A percentile compares a stretch with the other conserved stretches of the same genome.
Conservation (phyloP, 2,888 invertebrate species). For the Choristoneura rosaceana region DNA sequence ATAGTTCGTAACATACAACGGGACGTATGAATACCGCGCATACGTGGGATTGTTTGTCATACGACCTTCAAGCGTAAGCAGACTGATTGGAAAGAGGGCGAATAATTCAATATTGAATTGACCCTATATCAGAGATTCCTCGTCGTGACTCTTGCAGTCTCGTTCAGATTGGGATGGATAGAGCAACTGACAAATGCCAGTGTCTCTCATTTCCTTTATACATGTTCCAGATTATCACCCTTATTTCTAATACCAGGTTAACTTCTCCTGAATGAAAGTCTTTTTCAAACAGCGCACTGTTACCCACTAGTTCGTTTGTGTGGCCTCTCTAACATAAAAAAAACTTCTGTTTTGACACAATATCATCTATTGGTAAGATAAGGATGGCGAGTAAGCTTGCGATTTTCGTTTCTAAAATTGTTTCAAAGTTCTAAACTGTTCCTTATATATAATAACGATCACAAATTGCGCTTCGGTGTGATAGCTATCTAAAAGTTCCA, state of each 20-base stretch:
- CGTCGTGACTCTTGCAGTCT: too few species aligned
- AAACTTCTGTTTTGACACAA: background rate
- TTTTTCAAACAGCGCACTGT: too few species aligned
- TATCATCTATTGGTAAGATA: too few species aligned
- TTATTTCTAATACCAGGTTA: background rate
- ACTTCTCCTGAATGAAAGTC: background rate
- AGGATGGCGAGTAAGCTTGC: too few species aligned
- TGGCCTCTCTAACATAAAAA: too few species aligned
- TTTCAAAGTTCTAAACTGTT: background rate
- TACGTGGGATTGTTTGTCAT: conserved; percentile 29
- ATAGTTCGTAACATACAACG: conserved; percentile 27
- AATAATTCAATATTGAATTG: background rate
- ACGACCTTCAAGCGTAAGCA: conserved; percentile 29
- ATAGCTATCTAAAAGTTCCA: too few species aligned
- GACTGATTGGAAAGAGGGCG: conserved; percentile 14
- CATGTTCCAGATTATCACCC: background rate
- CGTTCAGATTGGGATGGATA: background rate
- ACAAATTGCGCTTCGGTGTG: background rate
- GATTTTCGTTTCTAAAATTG: too few species aligned
- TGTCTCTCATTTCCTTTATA: background rate
- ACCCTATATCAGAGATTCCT: too few species aligned
- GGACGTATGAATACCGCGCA: conserved; percentile 21
- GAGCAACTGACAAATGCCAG: background rate
- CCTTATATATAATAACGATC: background rate
- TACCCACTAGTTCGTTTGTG: too few species aligned